phyloP scores from a whole-genome alignment of 1,140 invertebrate species.

The Apis florea region DNA sequence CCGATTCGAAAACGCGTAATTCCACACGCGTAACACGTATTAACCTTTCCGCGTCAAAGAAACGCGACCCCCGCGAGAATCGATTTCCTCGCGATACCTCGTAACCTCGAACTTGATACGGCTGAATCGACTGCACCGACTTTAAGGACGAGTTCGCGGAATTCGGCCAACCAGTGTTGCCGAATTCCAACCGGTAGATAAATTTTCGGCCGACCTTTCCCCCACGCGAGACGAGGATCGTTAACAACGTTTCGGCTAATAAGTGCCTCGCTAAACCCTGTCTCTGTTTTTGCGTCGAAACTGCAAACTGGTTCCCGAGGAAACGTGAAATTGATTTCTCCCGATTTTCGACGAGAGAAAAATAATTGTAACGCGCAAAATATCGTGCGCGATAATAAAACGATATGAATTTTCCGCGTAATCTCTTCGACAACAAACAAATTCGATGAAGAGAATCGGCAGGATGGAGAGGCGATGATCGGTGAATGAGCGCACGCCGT shows the following conservation, averaged over 20 bases:
- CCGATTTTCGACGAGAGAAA: background rate
- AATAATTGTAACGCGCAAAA: too few relatives aligned
- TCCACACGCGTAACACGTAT: slow-evolving; percentile 10
- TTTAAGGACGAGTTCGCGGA: slow-evolving; percentile 9
- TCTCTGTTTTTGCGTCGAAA: slow-evolving; percentile 16
- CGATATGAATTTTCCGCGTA: background rate
- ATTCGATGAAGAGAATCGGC: too few relatives aligned
- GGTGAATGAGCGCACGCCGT: background rate
- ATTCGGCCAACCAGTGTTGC: background rate
- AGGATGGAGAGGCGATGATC: background rate
- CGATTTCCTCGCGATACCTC: background rate
- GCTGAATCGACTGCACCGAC: background rate
- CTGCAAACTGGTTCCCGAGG: slow-evolving; percentile 36
- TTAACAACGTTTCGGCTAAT: slow-evolving; percentile 13
- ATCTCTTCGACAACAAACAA: background rate
- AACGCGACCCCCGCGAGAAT: too few relatives aligned
- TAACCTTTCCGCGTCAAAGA: background rate
- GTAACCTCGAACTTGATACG: slow-evolving; percentile 13
- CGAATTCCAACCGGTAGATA: background rate
- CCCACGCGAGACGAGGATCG: background rate
- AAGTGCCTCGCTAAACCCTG: background rate
- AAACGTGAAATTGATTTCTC: background rate
- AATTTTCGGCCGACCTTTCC: slow-evolving; percentile 23
- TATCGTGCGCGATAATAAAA: background rate
- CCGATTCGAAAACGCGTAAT: background rate